Conservation (phyloP, 2,113 vertebrate genomes). For the Paratilapia polleni region DNA sequence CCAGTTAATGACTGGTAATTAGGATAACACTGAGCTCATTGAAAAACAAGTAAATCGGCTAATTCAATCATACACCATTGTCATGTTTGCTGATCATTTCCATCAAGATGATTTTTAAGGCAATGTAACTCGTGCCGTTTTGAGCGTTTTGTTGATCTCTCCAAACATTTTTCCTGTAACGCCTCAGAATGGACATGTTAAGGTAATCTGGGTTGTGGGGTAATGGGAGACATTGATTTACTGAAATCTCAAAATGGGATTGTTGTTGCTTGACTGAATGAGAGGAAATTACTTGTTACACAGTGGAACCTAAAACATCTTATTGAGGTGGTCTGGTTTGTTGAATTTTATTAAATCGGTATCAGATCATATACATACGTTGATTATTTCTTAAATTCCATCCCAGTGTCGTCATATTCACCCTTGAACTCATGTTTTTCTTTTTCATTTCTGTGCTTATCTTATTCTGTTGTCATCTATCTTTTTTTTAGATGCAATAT, state of each 20-base stretch:
- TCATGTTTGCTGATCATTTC: not conserved
- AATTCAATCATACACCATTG: not conserved
- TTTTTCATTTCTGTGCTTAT: not conserved
- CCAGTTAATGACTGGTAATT: conserved; percentile 16
- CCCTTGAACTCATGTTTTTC: not conserved
- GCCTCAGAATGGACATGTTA: not conserved
- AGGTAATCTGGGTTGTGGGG: conserved; percentile 15
- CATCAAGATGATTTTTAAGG: not conserved
- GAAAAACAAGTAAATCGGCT: not conserved
- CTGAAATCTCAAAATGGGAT: not conserved
- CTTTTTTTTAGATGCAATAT: conserved; percentile 51
- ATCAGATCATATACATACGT: not conserved
- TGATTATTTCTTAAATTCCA: conserved; percentile 18
- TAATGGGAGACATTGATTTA: not conserved
- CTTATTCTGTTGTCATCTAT: not conserved
- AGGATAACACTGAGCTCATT: not conserved
- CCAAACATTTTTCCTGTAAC: not conserved
- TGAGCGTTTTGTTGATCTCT: not conserved
- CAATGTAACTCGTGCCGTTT: not conserved
- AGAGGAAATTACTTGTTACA: not conserved
- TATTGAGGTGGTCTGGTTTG: not conserved
- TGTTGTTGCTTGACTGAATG: conserved; percentile 13
- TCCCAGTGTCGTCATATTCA: not conserved
- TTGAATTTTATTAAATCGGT: not conserved
- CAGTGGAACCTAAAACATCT: not conserved